Evolutionary conservation across 2,888 invertebrate species (phyloP).

Genomic region (Scrobipalpa costella): DNA sequence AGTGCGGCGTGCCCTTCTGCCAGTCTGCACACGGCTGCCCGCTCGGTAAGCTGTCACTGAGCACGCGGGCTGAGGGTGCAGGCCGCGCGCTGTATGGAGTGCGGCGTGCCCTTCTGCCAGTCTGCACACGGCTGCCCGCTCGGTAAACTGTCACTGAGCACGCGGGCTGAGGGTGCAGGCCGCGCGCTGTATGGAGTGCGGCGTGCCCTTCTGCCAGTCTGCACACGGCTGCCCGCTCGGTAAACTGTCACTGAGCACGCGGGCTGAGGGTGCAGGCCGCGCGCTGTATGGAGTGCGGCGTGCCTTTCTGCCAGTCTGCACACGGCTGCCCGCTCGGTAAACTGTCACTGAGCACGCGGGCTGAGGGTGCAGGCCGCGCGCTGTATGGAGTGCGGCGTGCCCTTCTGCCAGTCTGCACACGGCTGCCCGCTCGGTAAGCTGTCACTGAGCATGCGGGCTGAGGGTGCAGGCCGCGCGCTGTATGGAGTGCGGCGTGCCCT

Average conservation of each 20-base stretch:
- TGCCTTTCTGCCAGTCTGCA: slow-evolving; percentile 87
- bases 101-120: slow-evolving; percentile 95
- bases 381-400: slow-evolving; percentile 98
- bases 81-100: slow-evolving; percentile 99
- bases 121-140: slow-evolving; percentile 94
- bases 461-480: slow-evolving; percentile 96
- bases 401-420: slow-evolving; percentile 87
- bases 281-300: slow-evolving; percentile 99
- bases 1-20: not conserved
- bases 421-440: slow-evolving; percentile 84
- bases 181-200: slow-evolving; percentile 99
- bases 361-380: slow-evolving; percentile 94
- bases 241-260: slow-evolving; percentile 90
- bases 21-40: not conserved
- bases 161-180: slow-evolving; percentile 94
- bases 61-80: slow-evolving; percentile 94
- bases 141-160: slow-evolving; percentile 82
- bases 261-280: slow-evolving; percentile 96
- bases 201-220: slow-evolving; percentile 92
- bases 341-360: slow-evolving; percentile 95
- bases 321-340: slow-evolving; percentile 83
- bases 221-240: slow-evolving; percentile 97
- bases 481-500: slow-evolving; percentile 99
- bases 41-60: slow-evolving; percentile 51
- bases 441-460: slow-evolving; percentile 87